A percentile compares a stretch with the other conserved stretches of the same genome.
Conservation (phyloP, 1,140 invertebrate genomes). For the Pinna nobilis region DNA sequence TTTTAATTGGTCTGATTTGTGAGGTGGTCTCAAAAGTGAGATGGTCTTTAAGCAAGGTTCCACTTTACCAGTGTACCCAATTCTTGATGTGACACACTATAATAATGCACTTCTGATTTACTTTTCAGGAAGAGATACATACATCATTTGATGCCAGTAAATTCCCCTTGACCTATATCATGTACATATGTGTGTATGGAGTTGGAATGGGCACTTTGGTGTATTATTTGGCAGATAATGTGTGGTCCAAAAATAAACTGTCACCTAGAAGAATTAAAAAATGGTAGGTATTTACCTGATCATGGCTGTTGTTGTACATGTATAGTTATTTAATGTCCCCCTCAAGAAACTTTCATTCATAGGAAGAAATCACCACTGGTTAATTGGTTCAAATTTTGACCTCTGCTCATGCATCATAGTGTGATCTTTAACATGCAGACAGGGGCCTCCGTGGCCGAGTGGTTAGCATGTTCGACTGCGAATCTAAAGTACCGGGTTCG, state of each 20-base stretch:
- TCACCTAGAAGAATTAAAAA: slow-evolving; percentile 68
- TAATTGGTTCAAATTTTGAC: no score
- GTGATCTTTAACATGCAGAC: not conserved
- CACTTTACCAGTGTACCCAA: not conserved
- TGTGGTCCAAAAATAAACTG: slow-evolving; percentile 67
- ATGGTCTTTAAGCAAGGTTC: no score
- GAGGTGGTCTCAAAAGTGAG: no score
- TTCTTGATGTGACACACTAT: not conserved
- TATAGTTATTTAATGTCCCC: no score
- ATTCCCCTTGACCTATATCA: slow-evolving; percentile 51
- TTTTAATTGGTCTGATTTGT: no score
- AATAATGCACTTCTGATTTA: no score
- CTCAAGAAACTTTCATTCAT: no score
- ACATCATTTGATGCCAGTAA: slow-evolving; percentile 55
- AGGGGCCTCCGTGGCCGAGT: not conserved
- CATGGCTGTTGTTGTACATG: no score
- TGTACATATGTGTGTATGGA: slow-evolving; percentile 59
- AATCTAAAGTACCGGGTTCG: no score
- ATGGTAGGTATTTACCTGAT: slow-evolving; percentile 54
- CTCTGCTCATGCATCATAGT: not conserved
- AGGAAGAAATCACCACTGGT: no score
- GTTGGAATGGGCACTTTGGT: slow-evolving; percentile 58
- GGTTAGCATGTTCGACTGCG: no score
- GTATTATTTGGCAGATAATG: slow-evolving; percentile 68
- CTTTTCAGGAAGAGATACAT: slow-evolving; percentile 59